Conservation (phyloP, 2,797 vertebrate genomes). For the Platyrinchus mystaceus region DNA sequence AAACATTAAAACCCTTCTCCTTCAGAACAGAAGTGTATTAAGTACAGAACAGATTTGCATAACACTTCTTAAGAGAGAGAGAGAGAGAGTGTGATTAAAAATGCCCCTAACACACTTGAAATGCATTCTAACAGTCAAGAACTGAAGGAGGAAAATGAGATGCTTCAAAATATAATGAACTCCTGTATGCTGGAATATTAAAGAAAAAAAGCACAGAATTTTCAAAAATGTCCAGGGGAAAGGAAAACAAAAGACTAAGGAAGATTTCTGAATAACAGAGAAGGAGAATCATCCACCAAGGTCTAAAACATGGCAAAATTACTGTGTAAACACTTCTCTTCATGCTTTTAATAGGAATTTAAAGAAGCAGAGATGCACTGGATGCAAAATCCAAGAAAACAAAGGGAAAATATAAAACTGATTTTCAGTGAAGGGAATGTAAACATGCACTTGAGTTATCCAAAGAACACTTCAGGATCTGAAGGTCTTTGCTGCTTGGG, state of each 20-base stretch:
- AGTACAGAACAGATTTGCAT: conserved; percentile 38
- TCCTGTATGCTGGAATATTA: background rate
- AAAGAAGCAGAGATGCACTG: background rate
- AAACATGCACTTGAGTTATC: background rate
- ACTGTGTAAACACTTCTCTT: background rate
- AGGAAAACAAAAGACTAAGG: background rate
- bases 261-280: background rate
- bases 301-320: background rate
- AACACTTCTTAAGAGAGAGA: background rate
- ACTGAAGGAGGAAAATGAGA: background rate
- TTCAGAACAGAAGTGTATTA: background rate
- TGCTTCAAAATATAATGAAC: conserved; percentile 34
- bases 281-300: background rate
- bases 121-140: background rate
- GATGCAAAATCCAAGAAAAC: background rate
- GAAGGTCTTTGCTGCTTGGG: background rate
- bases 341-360: background rate
- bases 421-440: background rate
- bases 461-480: background rate
- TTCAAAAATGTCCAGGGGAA: background rate
- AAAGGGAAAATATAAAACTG: background rate
- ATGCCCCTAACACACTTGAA: background rate
- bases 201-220: background rate
- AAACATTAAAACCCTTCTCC: conserved; percentile 17
- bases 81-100: background rate